Evolutionary conservation across 2,797 vertebrate species (phyloP), one percentile per base, ranked within the genome.

Genomic region (Hemitrygon akajei): DNA sequence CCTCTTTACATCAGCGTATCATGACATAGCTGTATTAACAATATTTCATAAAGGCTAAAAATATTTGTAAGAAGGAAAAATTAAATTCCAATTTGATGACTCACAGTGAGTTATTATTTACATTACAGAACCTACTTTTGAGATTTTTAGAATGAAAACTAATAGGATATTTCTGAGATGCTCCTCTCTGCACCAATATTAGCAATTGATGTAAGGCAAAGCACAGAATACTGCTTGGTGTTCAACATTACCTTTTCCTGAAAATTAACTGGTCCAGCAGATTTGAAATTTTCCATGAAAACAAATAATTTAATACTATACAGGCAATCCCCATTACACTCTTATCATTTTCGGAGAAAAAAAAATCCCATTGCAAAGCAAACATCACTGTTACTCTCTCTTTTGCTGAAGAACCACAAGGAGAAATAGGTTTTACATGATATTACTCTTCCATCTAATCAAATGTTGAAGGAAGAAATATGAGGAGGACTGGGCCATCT

Each of bases 401-500:
- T 30, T 71, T 91, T 69, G 63, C 87, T 71, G 87, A 71, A n/a
- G 71, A 18, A 37, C 87, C n/a, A 63, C 37, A 37, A 30, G 66
- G 66, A 91, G 60, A 91, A 40, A 69, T 73, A 47, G 34, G 73
- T 92, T 92, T 71, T 40, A 92, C 40, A 40, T 73, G 47, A 20
- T 25, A 47, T 69, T 69, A 92, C n/a, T 92, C 37, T 71, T 92
- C 89, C 66, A 73, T 92, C 34, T 92, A 63, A 89, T 66, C 30
- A 60, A 47, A 91, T 71, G 10, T n/a, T 71, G 89, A 92, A 66
- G 40, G 69, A 73, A 91, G 27, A 40, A 11, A 2, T 73, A 47
- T 1, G 47, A 47, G 47, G 2, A 2, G 47, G 47, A 1, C 47
- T 47, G 4, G 47, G 47, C 47, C 47, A 47, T 47, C 47, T 47